Evolutionary conservation across 2,888 invertebrate species (phyloP).

Genomic region (Apodemia hepburni): DNA sequence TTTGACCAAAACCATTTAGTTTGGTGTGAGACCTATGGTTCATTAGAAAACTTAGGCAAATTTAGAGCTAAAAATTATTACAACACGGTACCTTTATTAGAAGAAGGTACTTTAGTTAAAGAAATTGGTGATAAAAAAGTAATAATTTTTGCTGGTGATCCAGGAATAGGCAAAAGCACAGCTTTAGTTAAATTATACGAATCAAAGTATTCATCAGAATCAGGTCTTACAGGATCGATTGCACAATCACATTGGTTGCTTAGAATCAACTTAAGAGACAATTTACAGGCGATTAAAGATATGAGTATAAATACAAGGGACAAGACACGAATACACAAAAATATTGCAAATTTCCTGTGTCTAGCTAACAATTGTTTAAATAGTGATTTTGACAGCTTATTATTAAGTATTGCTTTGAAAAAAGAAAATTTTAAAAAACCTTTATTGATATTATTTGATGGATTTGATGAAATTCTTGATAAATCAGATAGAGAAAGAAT

Average conservation of each 20-base stretch:
- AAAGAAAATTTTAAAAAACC: not conserved
- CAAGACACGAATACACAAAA: not conserved
- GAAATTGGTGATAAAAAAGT: conserved; percentile 1
- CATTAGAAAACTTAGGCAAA: not conserved
- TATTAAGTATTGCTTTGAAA: not conserved
- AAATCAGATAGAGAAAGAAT: not conserved
- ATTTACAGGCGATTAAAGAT: conserved; percentile 2
- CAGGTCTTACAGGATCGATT: not conserved
- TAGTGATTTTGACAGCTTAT: not conserved
- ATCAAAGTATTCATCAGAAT: not conserved
- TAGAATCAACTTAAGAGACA: conserved; percentile 12
- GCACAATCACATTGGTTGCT: conserved; percentile 11
- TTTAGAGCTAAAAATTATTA: not conserved
- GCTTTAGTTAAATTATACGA: conserved; percentile 10
- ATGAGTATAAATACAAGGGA: not conserved
- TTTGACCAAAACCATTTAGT: conserved; percentile 10
- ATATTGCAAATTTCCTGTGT: not conserved
- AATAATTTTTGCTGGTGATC: conserved; percentile 12
- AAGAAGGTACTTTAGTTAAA: not conserved
- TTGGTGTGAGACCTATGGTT: conserved; percentile 14
- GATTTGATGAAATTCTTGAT: not conserved
- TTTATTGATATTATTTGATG: conserved; percentile 3
- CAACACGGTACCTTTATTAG: not conserved
- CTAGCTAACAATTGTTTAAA: not conserved
- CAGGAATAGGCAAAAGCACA: conserved; percentile 17